These are phyloP conservation scores for Euthynnus affinis DNA, from an alignment of 2,797 vertebrate species.

Conservation along the genomic window DNA sequence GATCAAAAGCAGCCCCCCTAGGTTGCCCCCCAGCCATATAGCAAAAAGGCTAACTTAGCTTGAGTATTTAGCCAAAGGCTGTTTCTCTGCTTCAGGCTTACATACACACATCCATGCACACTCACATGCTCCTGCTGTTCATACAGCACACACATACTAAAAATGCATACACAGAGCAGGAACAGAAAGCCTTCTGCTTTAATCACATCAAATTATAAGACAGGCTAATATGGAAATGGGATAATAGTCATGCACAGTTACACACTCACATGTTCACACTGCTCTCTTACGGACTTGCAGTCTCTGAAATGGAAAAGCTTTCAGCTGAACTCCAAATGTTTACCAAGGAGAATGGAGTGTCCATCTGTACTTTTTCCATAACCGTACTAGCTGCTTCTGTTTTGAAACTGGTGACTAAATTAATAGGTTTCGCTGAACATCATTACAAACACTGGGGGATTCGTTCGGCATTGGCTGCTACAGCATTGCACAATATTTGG, in stretches of 20 bases:
- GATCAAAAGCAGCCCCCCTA: conserved; percentile 23
- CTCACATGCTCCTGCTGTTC: conserved; percentile 6
- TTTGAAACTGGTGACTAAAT: conserved; percentile 57
- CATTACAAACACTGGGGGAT: conserved; percentile 29
- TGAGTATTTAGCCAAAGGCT: conserved; percentile 58
- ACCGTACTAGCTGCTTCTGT: conserved; percentile 42
- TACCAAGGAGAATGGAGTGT: conserved; percentile 52
- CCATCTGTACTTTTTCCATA: conserved; percentile 65
- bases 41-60: conserved; percentile 43
- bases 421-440: conserved; percentile 32
- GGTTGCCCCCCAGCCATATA: conserved; percentile 32
- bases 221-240: conserved; percentile 57
- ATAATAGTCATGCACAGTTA: conserved; percentile 46
- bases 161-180: conserved; percentile 23
- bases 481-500: neutral
- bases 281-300: conserved; percentile 19
- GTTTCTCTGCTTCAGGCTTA: conserved; percentile 54
- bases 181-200: conserved; percentile 27
- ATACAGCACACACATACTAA: conserved; percentile 21
- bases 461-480: neutral
- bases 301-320: conserved; percentile 77
- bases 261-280: conserved; percentile 29
- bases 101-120: conserved; percentile 30
- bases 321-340: conserved; percentile 70
- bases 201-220: conserved; percentile 43